Evolutionary conservation across 2,113 vertebrate genomes (phyloP).

Genomic region (Opisthocomus hoazin): DNA sequence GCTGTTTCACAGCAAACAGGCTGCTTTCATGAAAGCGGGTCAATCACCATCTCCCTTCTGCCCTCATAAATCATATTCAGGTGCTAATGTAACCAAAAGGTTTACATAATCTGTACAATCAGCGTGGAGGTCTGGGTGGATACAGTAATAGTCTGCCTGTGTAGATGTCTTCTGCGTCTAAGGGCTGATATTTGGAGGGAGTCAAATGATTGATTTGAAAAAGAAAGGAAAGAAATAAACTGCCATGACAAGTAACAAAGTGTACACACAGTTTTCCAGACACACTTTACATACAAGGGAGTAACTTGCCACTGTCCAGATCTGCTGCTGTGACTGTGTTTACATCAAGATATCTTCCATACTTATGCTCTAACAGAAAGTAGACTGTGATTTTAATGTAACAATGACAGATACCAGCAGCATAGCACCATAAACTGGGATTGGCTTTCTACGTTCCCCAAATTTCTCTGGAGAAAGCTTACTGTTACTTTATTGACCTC

Average conservation of each 20-base stretch:
- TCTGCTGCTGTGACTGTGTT: neutral
- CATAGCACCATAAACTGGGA: neutral
- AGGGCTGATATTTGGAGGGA: neutral
- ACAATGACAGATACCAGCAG: neutral
- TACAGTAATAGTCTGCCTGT: conserved; percentile 17
- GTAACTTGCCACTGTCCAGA: conserved; percentile 21
- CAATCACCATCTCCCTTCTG: conserved; percentile 52
- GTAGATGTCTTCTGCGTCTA: neutral
- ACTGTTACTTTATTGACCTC: neutral
- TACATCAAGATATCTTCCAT: neutral
- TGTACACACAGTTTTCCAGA: neutral
- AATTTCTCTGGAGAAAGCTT: neutral
- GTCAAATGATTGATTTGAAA: conserved; percentile 38
- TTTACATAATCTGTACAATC: conserved; percentile 53
- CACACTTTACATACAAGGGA: neutral
- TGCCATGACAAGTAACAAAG: conserved; percentile 4
- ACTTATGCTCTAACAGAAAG: neutral
- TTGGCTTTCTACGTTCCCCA: neutral
- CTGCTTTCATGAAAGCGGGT: conserved; percentile 56
- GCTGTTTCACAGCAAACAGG: conserved; percentile 57
- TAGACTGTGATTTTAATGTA: neutral
- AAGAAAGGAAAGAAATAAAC: conserved; percentile 48
- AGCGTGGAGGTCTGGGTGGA: neutral
- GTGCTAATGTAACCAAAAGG: conserved; percentile 64
- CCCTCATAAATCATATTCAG: conserved; percentile 67